phyloP scores from a whole-genome alignment of 2,113 vertebrate genomes.

The Propithecus coquereli region DNA sequence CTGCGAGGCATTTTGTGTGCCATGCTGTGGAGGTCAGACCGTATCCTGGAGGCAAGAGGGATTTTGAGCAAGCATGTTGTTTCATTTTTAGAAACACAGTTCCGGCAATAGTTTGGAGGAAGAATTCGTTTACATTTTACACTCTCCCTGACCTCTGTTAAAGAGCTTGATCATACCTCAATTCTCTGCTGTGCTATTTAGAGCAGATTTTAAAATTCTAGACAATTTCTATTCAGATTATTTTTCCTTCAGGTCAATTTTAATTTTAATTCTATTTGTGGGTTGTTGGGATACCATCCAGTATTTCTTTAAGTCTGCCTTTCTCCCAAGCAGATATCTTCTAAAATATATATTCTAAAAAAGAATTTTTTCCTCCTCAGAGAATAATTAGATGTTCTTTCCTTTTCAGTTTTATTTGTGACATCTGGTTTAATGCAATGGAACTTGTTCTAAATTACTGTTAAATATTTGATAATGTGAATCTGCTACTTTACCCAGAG shows the following conservation, averaged over 20 bases:
- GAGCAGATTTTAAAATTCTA: slow-evolving; percentile 30
- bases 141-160: neutral
- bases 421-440: neutral
- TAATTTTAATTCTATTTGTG: slow-evolving; percentile 6
- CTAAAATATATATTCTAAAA: neutral
- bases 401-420: neutral
- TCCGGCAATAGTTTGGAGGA: neutral
- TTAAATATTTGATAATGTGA: neutral
- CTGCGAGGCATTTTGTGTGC: neutral
- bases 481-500: neutral
- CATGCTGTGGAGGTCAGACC: neutral
- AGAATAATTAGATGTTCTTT: neutral
- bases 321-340: neutral
- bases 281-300: neutral
- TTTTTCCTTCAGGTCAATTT: slow-evolving; percentile 11
- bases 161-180: neutral
- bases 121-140: neutral
- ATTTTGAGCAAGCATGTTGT: neutral
- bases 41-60: neutral
- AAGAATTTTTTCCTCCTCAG: neutral
- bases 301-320: neutral
- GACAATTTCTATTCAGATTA: neutral
- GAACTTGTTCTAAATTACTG: neutral
- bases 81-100: slow-evolving; percentile 28
- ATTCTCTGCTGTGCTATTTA: neutral